phyloP scores from a whole-genome alignment of 2,888 invertebrate species.

The Prosapia bicincta region DNA sequence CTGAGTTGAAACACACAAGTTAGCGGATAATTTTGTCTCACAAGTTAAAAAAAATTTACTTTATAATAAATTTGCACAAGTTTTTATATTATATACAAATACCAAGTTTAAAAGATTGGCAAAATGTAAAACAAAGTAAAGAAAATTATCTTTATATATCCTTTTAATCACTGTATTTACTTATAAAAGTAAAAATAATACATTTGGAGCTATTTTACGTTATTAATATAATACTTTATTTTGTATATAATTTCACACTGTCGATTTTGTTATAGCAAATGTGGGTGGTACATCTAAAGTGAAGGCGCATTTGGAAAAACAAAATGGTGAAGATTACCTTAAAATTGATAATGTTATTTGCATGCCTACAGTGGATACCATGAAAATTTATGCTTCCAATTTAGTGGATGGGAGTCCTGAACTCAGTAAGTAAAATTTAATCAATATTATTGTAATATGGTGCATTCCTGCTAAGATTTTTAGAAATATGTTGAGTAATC shows the following conservation, averaged over 20 bases:
- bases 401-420: slow-evolving; percentile 58
- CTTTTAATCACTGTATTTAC: too few species aligned
- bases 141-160: too few species aligned
- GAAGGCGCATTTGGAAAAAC: slow-evolving; percentile 55
- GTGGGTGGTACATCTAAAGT: slow-evolving; percentile 56
- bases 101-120: too few species aligned
- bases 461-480: too few species aligned
- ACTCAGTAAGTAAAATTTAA: slow-evolving; percentile 56
- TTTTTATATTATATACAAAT: too few species aligned
- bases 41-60: too few species aligned
- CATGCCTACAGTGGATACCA: slow-evolving; percentile 59
- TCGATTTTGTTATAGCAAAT: slow-evolving; percentile 49
- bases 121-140: too few species aligned
- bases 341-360: slow-evolving; percentile 58
- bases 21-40: too few species aligned
- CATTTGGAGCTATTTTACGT: background rate
- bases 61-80: too few species aligned
- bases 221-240: slow-evolving; percentile 21
- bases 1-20: too few species aligned
- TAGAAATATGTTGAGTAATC: too few species aligned
- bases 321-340: slow-evolving; percentile 54
- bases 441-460: too few species aligned
- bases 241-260: background rate
- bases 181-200: background rate
- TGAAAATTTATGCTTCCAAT: slow-evolving; percentile 58